Base-by-base conservation (phyloP, 2,888 invertebrate genomes). In the Nemotelus pantherinus region DNA sequence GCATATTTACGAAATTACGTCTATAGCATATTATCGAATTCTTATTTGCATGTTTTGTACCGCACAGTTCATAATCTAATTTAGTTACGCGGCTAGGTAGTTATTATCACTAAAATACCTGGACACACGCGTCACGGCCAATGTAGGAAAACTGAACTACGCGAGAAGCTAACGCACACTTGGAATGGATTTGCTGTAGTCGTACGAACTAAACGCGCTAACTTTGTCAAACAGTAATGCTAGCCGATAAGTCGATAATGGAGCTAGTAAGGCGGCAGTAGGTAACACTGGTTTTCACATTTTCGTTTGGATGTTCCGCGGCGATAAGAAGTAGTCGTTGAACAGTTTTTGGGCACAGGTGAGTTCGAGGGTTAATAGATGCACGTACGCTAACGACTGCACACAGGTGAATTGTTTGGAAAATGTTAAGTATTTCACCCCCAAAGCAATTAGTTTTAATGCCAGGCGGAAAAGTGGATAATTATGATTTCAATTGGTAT, bases 71-170 rank as follows among this genome's bases (percentile, higher is more conserved):
- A 63, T 63, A 25, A 9, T 63, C 43, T 39, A 3, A 45, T 65
- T 47, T 48, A 39, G 44, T 67, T 48, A 67, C 48, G 39, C n/a
- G 67, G 39, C 7, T 48, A 7, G 67, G 25, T 67, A 47, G 48
- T 39, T 10, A 65, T 44, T 47, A 65, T 65, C 47, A 65, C 47
- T 43, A 2, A 67, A 48, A 67, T 48, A 48, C 48, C 67, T 67
- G 67, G 48, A 48, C 67, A 67, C 67, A 67, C 67, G 48, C 67
- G 67, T 67, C 67, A 67, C 50, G 25, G 48, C n/a, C 39, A 67
- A 63, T 2, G 3, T 25, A 25, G 5, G 50, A 10, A 7, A 10
- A 10, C 10, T 6, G 1, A 57, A 10, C 39, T 5, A 63, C 39
- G 7, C 63, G 43, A 63, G 63, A 25, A 5, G 63, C 43, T 63